Base-by-base conservation (phyloP, 2,888 invertebrate species). In the Stenoptilia bipunctidactyla region DNA sequence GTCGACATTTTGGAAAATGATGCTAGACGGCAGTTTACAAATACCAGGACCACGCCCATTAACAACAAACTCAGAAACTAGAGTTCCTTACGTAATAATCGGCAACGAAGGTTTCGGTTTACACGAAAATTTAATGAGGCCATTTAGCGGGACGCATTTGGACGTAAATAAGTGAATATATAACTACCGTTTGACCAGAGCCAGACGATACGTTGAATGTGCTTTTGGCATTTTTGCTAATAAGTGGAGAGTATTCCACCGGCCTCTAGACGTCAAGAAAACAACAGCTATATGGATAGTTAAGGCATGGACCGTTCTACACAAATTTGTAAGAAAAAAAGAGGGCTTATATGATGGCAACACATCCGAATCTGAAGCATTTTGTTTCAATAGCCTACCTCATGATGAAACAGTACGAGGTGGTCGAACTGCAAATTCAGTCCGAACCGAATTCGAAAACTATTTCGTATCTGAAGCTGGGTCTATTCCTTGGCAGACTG, bases 401-500 rank as follows among this genome's bases (percentile, higher is more conserved):
- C n/a, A n/a, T n/a, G n/a, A n/a, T n/a, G n/a, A n/a, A n/a, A n/a
- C n/a, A n/a, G n/a, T n/a, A 34, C 34, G 34, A 34, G 34, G 34
- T 34, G 34, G 34, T 9, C 34, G 34, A 34, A 9, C 38, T 47
- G 49, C 46, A 40, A 48, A 50, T 44, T 39, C 36, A 35, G 44
- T 50, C 42, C 46, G 50, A 45, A 27, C 41, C 37, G 45, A 45
- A 42, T 50, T 48, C 41, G 42, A 41, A 40, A 44, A 45, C 40
- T 49, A 49, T 45, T 49, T 47, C 42, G 34, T 45, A 38, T 49
- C 49, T 41, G 35, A 33, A 45, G 39, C 39, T 37, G 50, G 48
- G 42, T 37, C 50, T 40, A 44, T 50, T 14, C 41, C 46, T 39
- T 47, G 47, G 49, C 47, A 50, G 42, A 40, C 45, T 30, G 45